Conservation (phyloP, 2,888 invertebrate genomes). For the Caradrina clavipalpis region DNA sequence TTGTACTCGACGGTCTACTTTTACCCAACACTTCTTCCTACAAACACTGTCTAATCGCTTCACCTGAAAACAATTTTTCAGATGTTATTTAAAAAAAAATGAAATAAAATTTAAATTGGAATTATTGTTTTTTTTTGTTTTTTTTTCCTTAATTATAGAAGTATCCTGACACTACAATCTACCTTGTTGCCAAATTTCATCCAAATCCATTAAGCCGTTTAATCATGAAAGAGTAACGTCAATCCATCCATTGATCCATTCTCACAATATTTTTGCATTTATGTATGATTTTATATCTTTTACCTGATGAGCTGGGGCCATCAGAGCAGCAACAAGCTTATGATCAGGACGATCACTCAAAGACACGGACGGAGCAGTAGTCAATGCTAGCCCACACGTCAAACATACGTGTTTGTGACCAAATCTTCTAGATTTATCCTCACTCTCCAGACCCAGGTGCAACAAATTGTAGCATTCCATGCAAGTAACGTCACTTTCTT, state of each 20-base stretch:
- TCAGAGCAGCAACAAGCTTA: constrained; percentile 7
- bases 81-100: not conserved
- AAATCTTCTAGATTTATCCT: constrained; percentile 29
- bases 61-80: constrained; percentile 15
- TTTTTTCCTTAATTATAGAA: no score
- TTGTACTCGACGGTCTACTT: not conserved
- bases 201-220: no score
- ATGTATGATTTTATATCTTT: no score
- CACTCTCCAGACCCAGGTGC: constrained; percentile 7
- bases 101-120: no score
- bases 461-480: constrained; percentile 10
- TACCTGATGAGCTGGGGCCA: constrained; percentile 35
- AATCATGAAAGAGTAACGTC: no score
- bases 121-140: no score
- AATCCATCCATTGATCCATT: no score
- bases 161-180: no score
- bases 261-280: no score
- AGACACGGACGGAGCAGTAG: accelerated
- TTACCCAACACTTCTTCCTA: not conserved
- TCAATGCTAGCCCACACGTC: constrained; percentile 12
- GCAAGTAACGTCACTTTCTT: constrained; percentile 15
- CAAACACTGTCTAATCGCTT: constrained; percentile 21
- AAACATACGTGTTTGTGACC: constrained; percentile 21
- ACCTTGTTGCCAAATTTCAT: no score
- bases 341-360: constrained; percentile 8